These are phyloP conservation scores for Allobates femoralis DNA, from an alignment of 2,797 vertebrate genomes.

Conservation along the genomic window DNA sequence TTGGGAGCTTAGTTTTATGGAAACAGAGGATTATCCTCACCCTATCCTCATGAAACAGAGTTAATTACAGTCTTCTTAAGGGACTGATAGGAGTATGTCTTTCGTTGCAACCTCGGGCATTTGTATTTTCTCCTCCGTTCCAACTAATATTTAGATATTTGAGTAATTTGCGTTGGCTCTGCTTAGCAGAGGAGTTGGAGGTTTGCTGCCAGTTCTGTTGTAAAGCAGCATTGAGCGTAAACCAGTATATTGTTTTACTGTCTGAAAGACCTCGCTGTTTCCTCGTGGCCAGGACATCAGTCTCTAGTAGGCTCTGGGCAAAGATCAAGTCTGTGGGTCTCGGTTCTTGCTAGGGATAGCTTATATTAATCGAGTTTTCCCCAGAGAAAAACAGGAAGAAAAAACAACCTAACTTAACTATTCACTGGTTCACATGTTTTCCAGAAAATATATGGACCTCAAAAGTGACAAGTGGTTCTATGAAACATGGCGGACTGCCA, in stretches of 20 bases:
- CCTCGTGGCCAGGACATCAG: background rate
- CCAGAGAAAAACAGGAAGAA: background rate
- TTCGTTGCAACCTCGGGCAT: background rate
- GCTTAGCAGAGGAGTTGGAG: background rate
- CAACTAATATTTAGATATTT: slow-evolving; percentile 7
- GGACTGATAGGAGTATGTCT: background rate
- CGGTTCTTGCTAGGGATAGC: background rate
- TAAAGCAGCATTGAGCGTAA: background rate
- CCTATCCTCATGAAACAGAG: background rate
- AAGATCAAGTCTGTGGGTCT: slow-evolving; percentile 10
- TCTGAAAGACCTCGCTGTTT: slow-evolving; percentile 17
- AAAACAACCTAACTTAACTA: background rate
- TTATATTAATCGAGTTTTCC: background rate
- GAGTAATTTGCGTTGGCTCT: slow-evolving; percentile 26
- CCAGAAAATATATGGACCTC: background rate
- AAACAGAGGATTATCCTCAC: background rate
- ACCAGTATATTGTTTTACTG: background rate
- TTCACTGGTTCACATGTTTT: background rate
- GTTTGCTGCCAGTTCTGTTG: background rate
- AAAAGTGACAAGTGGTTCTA: background rate
- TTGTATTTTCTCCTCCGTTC: background rate
- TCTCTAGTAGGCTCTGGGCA: slow-evolving; percentile 6
- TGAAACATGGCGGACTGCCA: background rate
- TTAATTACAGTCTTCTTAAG: background rate
- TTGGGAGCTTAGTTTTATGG: background rate